phyloP scores from a whole-genome alignment of 1,140 invertebrate species.

The Atopsyche davidsoni region DNA sequence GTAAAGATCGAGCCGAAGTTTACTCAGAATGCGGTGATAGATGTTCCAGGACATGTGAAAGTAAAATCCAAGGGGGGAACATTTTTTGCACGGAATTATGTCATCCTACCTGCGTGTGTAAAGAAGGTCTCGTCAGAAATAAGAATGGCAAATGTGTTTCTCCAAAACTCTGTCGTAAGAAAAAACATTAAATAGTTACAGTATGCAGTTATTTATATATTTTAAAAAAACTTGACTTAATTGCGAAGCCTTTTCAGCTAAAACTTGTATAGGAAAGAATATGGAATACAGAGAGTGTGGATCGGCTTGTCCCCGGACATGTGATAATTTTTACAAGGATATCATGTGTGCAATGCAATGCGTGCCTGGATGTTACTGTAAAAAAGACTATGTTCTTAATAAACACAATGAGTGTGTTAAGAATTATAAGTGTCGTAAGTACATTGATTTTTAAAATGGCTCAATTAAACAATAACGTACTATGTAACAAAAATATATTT shows the following conservation, averaged over 20 bases:
- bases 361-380: constrained; percentile 21
- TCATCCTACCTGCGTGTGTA: constrained; percentile 1
- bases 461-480: too few species aligned
- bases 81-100: not conserved
- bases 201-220: too few species aligned
- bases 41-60: too few species aligned
- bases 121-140: constrained; percentile 5
- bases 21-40: too few species aligned
- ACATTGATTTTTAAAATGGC: too few species aligned
- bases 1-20: too few species aligned
- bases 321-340: too few species aligned
- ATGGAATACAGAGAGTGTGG: constrained; percentile 17
- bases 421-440: too few species aligned
- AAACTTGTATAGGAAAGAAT: constrained; percentile 16
- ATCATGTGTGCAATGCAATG: not conserved
- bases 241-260: too few species aligned
- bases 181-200: too few species aligned
- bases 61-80: not conserved
- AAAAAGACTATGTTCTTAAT: constrained; percentile 17
- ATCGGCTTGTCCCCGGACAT: not conserved
- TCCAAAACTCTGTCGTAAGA: constrained; percentile 5
- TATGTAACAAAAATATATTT: not conserved
- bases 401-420: constrained; percentile 15
- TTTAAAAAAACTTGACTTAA: too few species aligned
- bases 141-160: not conserved